These are phyloP conservation scores for Caenorhabditis doughertyi DNA, from an alignment of 2,888 invertebrate species.

Conservation along the genomic window DNA sequence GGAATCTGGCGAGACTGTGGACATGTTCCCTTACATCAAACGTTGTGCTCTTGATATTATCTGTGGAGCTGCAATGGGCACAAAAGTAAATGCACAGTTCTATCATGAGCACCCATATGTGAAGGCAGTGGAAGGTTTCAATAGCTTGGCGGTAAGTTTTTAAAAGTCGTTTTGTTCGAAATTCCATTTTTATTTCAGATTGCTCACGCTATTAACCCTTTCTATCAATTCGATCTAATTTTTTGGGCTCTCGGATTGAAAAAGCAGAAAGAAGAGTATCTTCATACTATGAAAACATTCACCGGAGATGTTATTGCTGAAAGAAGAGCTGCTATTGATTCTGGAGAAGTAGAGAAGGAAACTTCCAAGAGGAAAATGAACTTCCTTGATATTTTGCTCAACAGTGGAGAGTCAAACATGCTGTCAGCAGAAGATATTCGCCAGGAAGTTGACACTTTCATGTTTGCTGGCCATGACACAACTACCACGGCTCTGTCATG, in stretches of 20 bases:
- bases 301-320: slow-evolving; percentile 49
- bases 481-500: slow-evolving; percentile 68
- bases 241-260: slow-evolving; percentile 43
- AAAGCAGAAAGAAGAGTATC: slow-evolving; percentile 40
- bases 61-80: slow-evolving; percentile 79
- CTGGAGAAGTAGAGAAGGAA: slow-evolving; percentile 42
- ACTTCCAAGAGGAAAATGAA: slow-evolving; percentile 70
- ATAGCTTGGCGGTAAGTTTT: slow-evolving; percentile 54
- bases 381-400: slow-evolving; percentile 84
- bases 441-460: slow-evolving; percentile 85
- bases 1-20: slow-evolving; percentile 80
- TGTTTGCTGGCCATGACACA: slow-evolving; percentile 83
- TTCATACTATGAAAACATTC: slow-evolving; percentile 49
- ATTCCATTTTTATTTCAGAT: slow-evolving; percentile 5
- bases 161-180: neutral
- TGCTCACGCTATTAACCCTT: slow-evolving; percentile 13
- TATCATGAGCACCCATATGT: slow-evolving; percentile 76
- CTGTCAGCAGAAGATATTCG: slow-evolving; percentile 83
- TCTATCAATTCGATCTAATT: slow-evolving; percentile 5
- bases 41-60: slow-evolving; percentile 85
- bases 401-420: slow-evolving; percentile 78
- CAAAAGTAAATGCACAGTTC: slow-evolving; percentile 72
- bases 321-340: slow-evolving; percentile 38
- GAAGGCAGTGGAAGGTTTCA: slow-evolving; percentile 71
- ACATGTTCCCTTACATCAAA: slow-evolving; percentile 84